Base-by-base conservation (phyloP, 1,140 invertebrate species). In the Aphis craccivora region DNA sequence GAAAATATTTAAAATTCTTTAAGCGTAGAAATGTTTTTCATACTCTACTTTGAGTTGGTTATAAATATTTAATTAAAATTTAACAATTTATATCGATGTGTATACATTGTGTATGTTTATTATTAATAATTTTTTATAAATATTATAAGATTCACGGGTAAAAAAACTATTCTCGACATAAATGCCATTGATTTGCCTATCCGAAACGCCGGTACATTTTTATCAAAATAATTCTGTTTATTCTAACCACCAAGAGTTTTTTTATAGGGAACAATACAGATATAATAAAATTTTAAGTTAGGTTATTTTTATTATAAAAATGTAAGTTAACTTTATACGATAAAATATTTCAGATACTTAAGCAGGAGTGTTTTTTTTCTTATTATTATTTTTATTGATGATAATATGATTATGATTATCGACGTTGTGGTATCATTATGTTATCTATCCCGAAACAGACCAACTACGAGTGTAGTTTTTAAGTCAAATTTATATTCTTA, bases 381-480 rank as follows among this genome's bases (percentile, higher is more conserved):
- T 51, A 4, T 67, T 4, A n/a, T 43, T 55, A n/a, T 90, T 51
- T 30, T 87, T 8, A 87, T 30, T 22, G 4, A 8, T 55, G 45
- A 45, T 48, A 40, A 25, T 90, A 35, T 90, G 4, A 40, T 37
- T 90, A 35, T 90, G 18, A 67, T 67, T 45, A 45, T 86, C 45
- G 84, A 86, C 25, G 45, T 86, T 30, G 25, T 45, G 14, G 5
- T 40, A 14, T 1, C 3, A 22, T 55, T 7, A 90, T 55, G 53
- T 90, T 90, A 90, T 90, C 89, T 67, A 67, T 91, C 35, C 43
- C 2, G 22, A 35, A 76, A 91, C 25, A 91, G 20, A 45, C 43
- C 45, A 7, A 67, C 20, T 67, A 9, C 23, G 35, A 45, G 9
- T 40, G n/a, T 9, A 67, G 55, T 25, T 53, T 23, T 90, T 3